Percentiles rank a stretch among this genome's conserved stretches.
Evolutionary conservation across 2,888 invertebrate species (phyloP).

Genomic region (Beris morrisii): DNA sequence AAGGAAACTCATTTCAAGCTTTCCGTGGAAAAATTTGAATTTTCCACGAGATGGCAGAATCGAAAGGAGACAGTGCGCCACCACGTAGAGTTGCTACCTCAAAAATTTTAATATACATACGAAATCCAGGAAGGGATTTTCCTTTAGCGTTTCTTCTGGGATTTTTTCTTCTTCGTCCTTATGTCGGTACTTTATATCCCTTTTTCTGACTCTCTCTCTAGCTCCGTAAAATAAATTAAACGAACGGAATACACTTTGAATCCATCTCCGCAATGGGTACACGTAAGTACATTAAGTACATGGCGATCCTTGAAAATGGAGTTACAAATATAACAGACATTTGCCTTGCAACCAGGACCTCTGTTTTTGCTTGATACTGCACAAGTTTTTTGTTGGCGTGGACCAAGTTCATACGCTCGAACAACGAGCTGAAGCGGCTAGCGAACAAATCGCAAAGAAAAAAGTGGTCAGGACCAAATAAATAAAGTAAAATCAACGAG

Average conservation of each 20-base stretch:
- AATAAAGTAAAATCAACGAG: conserved; percentile 23
- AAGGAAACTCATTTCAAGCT: conserved; percentile 21
- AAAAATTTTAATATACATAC: no score
- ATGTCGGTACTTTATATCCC: no score
- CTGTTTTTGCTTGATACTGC: no score
- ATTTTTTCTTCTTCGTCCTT: background rate
- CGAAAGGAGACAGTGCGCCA: background rate
- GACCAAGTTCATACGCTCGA: no score
- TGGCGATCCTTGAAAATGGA: no score
- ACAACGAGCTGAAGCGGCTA: no score
- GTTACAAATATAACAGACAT: no score
- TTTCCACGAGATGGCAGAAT: conserved; percentile 19
- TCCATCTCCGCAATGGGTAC: no score
- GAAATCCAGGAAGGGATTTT: background rate
- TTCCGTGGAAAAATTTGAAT: conserved; percentile 28
- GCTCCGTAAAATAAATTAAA: conserved; percentile 24
- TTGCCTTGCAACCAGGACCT: no score
- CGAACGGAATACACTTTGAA: conserved; percentile 9
- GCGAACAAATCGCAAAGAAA: background rate
- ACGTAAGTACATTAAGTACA: no score
- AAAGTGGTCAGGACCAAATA: conserved; percentile 5
- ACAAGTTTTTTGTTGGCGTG: no score
- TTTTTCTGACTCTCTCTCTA: conserved; percentile 2
- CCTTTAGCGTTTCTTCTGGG: background rate
- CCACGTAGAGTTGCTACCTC: background rate